Evolutionary conservation across 2,113 vertebrate genomes (phyloP).

Genomic region (Coreoperca whiteheadi): DNA sequence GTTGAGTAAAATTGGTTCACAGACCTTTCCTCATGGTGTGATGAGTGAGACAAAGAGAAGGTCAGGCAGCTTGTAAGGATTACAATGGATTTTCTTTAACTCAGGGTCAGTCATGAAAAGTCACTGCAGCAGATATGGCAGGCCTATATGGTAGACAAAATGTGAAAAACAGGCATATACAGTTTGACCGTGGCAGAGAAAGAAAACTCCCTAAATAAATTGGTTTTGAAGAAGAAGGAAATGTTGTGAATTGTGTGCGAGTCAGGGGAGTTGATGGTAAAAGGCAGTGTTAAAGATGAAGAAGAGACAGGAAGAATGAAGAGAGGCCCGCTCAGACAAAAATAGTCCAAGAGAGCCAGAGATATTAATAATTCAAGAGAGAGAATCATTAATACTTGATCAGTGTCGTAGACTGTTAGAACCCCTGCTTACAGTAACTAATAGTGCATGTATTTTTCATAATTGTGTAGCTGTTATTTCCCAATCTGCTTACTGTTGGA

Average conservation of each 20-base stretch:
- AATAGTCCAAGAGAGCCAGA: constrained; percentile 76
- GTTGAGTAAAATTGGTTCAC: neutral
- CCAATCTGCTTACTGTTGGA: neutral
- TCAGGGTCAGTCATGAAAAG: constrained; percentile 55
- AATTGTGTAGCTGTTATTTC: constrained; percentile 15
- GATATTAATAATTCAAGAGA: constrained; percentile 84
- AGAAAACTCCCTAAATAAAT: constrained; percentile 25
- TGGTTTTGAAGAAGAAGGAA: constrained; percentile 20
- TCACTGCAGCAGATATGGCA: constrained; percentile 17
- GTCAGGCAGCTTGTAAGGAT: constrained; percentile 60
- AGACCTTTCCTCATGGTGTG: constrained; percentile 12
- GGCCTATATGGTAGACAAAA: neutral
- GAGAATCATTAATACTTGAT: constrained; percentile 84
- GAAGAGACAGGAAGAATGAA: constrained; percentile 62
- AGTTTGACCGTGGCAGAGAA: neutral
- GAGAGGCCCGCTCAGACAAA: constrained; percentile 67
- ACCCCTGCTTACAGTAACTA: constrained; percentile 58
- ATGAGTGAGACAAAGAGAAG: neutral
- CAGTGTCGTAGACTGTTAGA: constrained; percentile 66
- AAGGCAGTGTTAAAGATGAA: constrained; percentile 50
- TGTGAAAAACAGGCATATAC: neutral
- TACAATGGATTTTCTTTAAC: constrained; percentile 65
- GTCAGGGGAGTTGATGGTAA: constrained; percentile 40
- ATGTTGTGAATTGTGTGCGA: constrained; percentile 54
- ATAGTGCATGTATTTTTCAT: constrained; percentile 36